Percentiles rank a stretch among this genome's conserved stretches.
These are phyloP conservation scores for Huso huso DNA, from an alignment of 2,797 vertebrate genomes.

Conservation along the genomic window DNA sequence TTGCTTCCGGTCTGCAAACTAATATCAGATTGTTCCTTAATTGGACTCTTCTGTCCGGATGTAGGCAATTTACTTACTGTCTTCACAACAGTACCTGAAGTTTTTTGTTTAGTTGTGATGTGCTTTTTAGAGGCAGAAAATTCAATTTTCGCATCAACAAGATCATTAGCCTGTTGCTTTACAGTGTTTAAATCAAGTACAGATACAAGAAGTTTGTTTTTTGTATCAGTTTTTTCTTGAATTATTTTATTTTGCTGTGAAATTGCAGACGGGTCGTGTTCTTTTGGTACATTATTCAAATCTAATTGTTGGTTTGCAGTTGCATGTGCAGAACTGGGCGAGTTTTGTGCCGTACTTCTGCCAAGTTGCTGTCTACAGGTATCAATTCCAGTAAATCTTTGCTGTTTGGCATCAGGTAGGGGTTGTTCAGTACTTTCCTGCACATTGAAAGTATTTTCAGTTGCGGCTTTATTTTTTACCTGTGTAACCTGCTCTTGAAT, in stretches of 20 bases:
- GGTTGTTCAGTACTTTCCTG: too few relatives aligned
- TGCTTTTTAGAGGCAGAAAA: conserved; percentile 12
- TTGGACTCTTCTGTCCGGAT: conserved; percentile 30
- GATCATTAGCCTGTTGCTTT: background rate
- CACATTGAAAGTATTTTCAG: too few relatives aligned
- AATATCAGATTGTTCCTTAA: conserved; percentile 27
- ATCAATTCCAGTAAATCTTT: too few relatives aligned
- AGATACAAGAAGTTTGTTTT: background rate
- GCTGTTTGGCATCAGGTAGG: too few relatives aligned
- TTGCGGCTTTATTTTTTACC: too few relatives aligned
- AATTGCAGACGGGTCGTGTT: background rate
- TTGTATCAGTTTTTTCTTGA: background rate
- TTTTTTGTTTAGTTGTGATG: conserved; percentile 31
- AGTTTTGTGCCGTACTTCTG: background rate
- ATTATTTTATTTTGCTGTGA: background rate
- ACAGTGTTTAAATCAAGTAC: background rate
- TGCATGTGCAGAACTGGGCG: background rate
- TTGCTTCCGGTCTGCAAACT: conserved; percentile 39
- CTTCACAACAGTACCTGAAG: conserved; percentile 20
- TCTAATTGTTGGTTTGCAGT: background rate
- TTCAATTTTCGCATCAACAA: background rate
- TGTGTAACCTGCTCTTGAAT: background rate
- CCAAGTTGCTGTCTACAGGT: background rate
- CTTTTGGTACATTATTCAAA: background rate
- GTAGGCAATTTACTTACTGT: conserved; percentile 24